Evolutionary conservation across 2,113 vertebrate species (phyloP).

Genomic region (Gymnocephalus cernua): DNA sequence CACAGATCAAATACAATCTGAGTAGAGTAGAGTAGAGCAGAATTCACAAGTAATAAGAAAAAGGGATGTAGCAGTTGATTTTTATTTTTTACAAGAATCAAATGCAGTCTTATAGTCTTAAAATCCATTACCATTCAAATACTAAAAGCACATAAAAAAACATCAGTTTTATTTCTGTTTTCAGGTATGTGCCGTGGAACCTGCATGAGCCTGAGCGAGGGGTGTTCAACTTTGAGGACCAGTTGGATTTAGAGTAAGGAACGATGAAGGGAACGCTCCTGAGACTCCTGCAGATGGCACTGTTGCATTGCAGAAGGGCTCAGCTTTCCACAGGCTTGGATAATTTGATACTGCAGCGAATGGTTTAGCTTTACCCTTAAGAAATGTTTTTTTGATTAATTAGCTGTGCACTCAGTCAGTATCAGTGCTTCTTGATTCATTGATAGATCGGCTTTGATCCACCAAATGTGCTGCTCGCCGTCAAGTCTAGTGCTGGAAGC

Average conservation of each 20-base stretch:
- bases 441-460: neutral
- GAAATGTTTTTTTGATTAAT: constrained; percentile 16
- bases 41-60: neutral
- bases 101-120: neutral
- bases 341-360: neutral
- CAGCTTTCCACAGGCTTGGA: neutral
- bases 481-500: neutral
- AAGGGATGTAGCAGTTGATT: neutral
- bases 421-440: constrained; percentile 9
- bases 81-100: neutral
- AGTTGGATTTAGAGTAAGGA: constrained; percentile 91
- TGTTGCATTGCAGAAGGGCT: constrained; percentile 34
- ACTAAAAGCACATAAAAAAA: neutral
- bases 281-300: constrained; percentile 60
- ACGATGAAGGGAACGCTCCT: neutral
- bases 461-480: neutral
- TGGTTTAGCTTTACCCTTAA: neutral
- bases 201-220: constrained; percentile 91
- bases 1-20: neutral
- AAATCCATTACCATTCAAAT: neutral
- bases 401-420: neutral
- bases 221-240: constrained; percentile 88
- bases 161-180: neutral
- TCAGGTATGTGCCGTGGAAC: constrained; percentile 95
- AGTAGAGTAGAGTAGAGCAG: neutral